phyloP scores from a whole-genome alignment of 1,140 invertebrate species.

The Drosophila carrolli region DNA sequence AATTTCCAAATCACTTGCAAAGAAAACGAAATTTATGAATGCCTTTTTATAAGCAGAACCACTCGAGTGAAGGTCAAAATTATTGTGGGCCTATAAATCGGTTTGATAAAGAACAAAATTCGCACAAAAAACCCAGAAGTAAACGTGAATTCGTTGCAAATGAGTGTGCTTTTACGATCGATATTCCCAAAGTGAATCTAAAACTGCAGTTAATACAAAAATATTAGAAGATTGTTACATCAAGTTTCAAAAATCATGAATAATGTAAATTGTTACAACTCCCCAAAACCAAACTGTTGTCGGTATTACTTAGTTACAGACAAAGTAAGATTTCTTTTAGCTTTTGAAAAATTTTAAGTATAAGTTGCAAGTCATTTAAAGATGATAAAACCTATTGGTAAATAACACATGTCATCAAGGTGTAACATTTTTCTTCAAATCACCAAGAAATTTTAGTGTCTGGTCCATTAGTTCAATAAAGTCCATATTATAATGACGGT shows the following conservation, averaged over 20 bases:
- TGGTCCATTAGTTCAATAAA: background rate
- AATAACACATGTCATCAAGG: background rate
- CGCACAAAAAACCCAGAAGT: constrained; percentile 2
- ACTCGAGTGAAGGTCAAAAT: constrained; percentile 38
- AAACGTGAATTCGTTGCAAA: constrained; percentile 13
- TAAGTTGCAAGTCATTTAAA: constrained; percentile 1
- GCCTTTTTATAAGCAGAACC: constrained; percentile 20
- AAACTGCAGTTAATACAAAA: constrained; percentile 7
- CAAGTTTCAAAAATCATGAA: too few species aligned
- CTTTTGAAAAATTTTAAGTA: background rate
- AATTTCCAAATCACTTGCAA: constrained; percentile 35
- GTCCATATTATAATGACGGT: background rate
- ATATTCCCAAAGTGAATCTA: background rate
- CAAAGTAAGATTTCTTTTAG: background rate
- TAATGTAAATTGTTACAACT: too few species aligned
- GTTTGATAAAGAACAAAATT: constrained; percentile 22
- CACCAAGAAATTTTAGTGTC: constrained; percentile 3
- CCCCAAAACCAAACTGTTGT: too few species aligned
- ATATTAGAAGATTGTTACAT: too few species aligned
- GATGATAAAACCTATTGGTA: background rate
- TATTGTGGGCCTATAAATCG: constrained; percentile 15
- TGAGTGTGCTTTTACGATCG: constrained; percentile 4
- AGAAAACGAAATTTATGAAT: constrained; percentile 46
- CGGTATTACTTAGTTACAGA: too few species aligned
- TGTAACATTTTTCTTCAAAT: background rate